Conservation (phyloP, 2,888 invertebrate genomes). For the Netelia fuscicornis region DNA sequence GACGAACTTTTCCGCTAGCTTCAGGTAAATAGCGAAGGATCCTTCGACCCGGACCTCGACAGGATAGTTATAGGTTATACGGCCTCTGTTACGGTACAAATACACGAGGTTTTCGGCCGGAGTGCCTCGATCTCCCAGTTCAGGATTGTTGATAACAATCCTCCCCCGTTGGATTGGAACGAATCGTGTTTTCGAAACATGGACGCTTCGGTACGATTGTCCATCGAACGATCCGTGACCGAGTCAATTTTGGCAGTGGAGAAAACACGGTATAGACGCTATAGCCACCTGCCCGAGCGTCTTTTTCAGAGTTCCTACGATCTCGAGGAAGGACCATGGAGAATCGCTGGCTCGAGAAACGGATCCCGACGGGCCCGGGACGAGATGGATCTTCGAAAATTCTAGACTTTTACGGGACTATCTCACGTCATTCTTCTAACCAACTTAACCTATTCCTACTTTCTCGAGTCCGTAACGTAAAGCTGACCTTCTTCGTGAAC, state of each 20-base stretch:
- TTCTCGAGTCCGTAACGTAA: too few relatives aligned
- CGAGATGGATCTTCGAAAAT: background rate
- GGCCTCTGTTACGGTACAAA: conserved; percentile 30
- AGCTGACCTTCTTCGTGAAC: too few relatives aligned
- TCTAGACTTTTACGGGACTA: background rate
- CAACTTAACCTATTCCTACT: conserved; percentile 3
- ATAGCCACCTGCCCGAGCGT: conserved; percentile 59
- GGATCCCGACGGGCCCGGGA: conserved; percentile 63
- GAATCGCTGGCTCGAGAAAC: conserved; percentile 69
- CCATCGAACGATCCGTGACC: conserved; percentile 67
- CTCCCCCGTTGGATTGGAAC: conserved; percentile 75
- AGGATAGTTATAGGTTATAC: conserved; percentile 42
- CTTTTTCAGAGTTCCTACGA: conserved; percentile 5
- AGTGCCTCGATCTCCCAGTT: conserved; percentile 63
- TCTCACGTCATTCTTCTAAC: background rate
- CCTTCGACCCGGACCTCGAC: conserved; percentile 8
- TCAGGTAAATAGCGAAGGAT: conserved; percentile 60
- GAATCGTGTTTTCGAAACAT: conserved; percentile 83
- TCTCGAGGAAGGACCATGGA: conserved; percentile 58
- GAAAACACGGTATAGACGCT: conserved; percentile 19
- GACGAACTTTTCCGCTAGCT: conserved; percentile 54
- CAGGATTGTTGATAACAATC: conserved; percentile 77
- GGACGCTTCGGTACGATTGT: conserved; percentile 74
- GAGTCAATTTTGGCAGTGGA: conserved; percentile 61
- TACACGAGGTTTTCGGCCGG: conserved; percentile 27